Percentiles rank a stretch among this genome's conserved stretches.
phyloP scores from a whole-genome alignment of 2,113 vertebrate species.

The Conger conger region DNA sequence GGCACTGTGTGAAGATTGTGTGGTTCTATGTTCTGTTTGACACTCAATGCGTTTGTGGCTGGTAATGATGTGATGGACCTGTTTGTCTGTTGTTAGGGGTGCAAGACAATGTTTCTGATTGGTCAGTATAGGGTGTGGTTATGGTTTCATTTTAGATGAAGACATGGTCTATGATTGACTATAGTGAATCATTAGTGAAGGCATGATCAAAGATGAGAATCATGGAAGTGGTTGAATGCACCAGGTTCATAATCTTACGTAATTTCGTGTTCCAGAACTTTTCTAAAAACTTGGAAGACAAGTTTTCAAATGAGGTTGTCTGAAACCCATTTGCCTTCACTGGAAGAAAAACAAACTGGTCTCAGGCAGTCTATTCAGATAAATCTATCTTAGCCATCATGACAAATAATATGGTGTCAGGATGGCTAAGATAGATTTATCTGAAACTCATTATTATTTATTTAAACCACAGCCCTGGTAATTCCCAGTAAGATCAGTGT shows the following conservation, averaged over 20 bases:
- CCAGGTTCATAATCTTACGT: neutral
- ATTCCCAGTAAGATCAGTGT: neutral
- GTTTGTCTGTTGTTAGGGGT: neutral
- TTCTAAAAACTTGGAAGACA: no score
- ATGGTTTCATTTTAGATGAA: neutral
- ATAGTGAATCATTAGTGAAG: neutral
- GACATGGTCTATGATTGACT: neutral
- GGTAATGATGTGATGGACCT: neutral
- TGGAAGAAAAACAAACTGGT: no score
- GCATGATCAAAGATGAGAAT: neutral
- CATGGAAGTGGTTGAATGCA: neutral
- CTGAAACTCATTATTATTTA: neutral
- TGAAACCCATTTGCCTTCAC: neutral
- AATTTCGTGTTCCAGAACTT: no score
- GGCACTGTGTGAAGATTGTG: constrained; percentile 4
- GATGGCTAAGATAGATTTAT: neutral
- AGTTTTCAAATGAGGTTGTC: neutral
- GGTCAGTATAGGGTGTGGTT: neutral
- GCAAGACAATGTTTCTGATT: neutral
- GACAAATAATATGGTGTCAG: no score
- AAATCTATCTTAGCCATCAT: no score
- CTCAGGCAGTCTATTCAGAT: no score
- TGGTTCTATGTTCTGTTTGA: constrained; percentile 16
- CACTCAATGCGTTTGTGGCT: neutral
- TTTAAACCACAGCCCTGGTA: neutral